Evolutionary conservation across 2,797 vertebrate species (phyloP).

Genomic region (Sylvia borin): DNA sequence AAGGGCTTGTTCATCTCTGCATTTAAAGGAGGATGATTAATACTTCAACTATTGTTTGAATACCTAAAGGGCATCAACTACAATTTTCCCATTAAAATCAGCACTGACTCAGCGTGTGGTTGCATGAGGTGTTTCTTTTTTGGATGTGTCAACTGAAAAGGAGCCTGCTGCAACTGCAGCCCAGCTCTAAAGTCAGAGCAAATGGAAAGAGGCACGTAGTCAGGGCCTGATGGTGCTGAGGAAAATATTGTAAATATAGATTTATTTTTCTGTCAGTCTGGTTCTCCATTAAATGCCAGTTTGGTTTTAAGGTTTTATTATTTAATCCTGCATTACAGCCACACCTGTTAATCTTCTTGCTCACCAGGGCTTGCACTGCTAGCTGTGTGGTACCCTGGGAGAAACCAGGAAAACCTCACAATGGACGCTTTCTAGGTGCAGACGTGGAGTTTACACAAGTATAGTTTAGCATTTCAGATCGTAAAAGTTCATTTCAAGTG

Average conservation of each 20-base stretch:
- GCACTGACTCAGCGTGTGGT: constrained; percentile 31
- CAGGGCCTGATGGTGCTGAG: neutral
- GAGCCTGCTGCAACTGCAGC: neutral
- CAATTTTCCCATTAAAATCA: constrained; percentile 30
- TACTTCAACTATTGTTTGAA: constrained; percentile 42
- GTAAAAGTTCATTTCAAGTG: constrained; percentile 18
- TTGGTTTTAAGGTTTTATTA: neutral
- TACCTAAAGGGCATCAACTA: constrained; percentile 10
- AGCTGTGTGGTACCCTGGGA: neutral
- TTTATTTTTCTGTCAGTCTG: neutral
- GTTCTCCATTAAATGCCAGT: neutral
- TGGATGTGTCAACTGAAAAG: constrained; percentile 1
- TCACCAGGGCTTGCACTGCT: neutral
- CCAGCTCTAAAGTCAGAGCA: neutral
- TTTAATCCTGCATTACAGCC: constrained; percentile 22
- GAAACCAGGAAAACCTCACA: constrained; percentile 18
- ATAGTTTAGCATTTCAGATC: neutral
- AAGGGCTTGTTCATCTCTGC: constrained; percentile 25
- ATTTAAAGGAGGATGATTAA: constrained; percentile 47
- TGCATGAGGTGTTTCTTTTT: constrained; percentile 16
- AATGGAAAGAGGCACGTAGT: constrained; percentile 15
- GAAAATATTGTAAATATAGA: neutral
- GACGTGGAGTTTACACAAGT: neutral
- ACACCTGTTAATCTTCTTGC: neutral
- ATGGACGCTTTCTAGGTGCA: constrained; percentile 26